phyloP scores from a whole-genome alignment of 2,113 vertebrate species.

The Varanus komodoensis region DNA sequence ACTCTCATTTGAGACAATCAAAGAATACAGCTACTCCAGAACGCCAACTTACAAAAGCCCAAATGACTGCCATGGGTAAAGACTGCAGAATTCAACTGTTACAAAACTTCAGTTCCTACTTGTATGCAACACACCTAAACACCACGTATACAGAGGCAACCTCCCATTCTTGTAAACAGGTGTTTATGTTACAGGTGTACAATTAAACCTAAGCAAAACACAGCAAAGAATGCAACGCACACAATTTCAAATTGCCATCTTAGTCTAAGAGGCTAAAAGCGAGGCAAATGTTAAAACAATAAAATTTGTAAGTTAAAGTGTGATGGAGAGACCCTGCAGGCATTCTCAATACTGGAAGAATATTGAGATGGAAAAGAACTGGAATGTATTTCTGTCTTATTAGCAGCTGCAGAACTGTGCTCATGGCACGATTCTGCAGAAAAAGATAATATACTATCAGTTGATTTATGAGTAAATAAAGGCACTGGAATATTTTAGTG shows the following conservation, averaged over 20 bases:
- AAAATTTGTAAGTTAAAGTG: neutral
- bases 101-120: neutral
- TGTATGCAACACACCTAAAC: neutral
- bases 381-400: neutral
- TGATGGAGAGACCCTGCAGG: neutral
- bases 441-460: neutral
- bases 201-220: too few species aligned
- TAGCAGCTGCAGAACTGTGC: neutral
- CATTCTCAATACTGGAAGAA: neutral
- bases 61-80: neutral
- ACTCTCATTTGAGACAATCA: rapidly evolving
- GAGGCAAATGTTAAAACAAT: neutral
- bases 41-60: neutral
- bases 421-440: neutral
- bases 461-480: neutral
- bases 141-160: neutral
- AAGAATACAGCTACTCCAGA: neutral
- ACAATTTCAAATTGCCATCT: neutral
- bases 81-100: neutral
- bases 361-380: neutral
- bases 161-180: neutral
- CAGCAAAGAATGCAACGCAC: neutral
- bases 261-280: slow-evolving; percentile 8
- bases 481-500: neutral
- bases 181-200: neutral